Percentiles rank a stretch among this genome's conserved stretches.
Conservation (phyloP, 2,113 vertebrate species). For the Chloropsis cyanopogon region DNA sequence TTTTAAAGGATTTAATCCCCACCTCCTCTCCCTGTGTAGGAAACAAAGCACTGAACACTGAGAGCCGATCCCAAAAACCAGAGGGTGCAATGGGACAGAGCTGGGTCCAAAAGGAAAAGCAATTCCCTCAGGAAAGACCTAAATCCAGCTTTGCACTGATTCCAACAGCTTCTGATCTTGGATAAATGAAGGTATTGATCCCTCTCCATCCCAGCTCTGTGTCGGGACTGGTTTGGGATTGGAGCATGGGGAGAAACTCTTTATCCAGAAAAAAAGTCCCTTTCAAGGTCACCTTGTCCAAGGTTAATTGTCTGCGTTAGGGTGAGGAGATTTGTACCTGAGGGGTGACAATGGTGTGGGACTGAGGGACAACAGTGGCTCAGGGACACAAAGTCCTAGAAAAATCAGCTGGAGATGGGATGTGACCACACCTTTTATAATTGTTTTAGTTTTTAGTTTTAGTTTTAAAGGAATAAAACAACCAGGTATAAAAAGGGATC, state of each 20-base stretch:
- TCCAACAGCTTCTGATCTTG: not conserved
- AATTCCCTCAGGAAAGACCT: rapidly evolving
- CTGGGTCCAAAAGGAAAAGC: not conserved
- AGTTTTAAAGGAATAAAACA: not conserved
- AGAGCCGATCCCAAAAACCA: not conserved
- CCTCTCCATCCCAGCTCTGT: not conserved
- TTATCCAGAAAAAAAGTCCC: not conserved
- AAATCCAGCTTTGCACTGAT: not conserved
- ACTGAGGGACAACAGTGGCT: not conserved
- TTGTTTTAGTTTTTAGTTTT: not conserved
- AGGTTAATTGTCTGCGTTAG: not conserved
- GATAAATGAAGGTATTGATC: not conserved
- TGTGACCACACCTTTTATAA: not conserved
- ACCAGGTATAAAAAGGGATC: not conserved
- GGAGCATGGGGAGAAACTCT: not conserved
- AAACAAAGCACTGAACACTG: not conserved
- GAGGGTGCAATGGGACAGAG: not conserved
- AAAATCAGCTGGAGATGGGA: not conserved
- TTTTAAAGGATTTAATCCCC: too few relatives aligned
- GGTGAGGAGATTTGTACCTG: not conserved
- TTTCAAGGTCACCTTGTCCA: not conserved
- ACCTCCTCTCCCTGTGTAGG: not conserved
- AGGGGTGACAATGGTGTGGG: not conserved
- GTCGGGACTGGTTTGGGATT: not conserved
- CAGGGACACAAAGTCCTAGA: not conserved